Percentiles rank a stretch among this genome's conserved stretches.
phyloP scores from a whole-genome alignment of 2,888 invertebrate species.

The Notocelia uddmanniana region DNA sequence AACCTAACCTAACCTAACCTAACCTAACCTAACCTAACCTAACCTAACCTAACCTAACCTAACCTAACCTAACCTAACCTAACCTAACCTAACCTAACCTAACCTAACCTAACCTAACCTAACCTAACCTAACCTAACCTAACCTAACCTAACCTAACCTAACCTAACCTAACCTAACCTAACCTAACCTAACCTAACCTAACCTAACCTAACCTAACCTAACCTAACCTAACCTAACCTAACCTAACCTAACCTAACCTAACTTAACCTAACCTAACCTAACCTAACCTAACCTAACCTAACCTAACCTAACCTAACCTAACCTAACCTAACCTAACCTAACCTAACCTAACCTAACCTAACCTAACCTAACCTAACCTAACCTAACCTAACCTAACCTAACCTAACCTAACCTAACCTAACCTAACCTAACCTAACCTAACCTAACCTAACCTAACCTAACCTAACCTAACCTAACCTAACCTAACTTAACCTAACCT shows the following conservation, averaged over 20 bases:
- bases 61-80: constrained; percentile 24
- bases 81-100: constrained; percentile 27
- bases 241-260: background rate
- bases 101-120: constrained; percentile 31
- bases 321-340: constrained; percentile 49
- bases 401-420: constrained; percentile 2
- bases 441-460: background rate
- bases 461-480: background rate
- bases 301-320: constrained; percentile 50
- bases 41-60: constrained; percentile 31
- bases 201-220: no score
- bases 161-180: no score
- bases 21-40: constrained; percentile 20
- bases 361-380: constrained; percentile 46
- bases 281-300: constrained; percentile 35
- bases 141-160: no score
- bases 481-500: no score
- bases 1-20: no score
- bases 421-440: background rate
- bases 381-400: constrained; percentile 4
- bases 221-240: background rate
- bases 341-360: constrained; percentile 49
- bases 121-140: background rate
- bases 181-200: no score
- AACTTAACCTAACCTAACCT: constrained; percentile 8